Percentiles rank a stretch among this genome's conserved stretches.
Conservation (phyloP, 1,140 invertebrate species). For the Cyclargus thomasi region DNA sequence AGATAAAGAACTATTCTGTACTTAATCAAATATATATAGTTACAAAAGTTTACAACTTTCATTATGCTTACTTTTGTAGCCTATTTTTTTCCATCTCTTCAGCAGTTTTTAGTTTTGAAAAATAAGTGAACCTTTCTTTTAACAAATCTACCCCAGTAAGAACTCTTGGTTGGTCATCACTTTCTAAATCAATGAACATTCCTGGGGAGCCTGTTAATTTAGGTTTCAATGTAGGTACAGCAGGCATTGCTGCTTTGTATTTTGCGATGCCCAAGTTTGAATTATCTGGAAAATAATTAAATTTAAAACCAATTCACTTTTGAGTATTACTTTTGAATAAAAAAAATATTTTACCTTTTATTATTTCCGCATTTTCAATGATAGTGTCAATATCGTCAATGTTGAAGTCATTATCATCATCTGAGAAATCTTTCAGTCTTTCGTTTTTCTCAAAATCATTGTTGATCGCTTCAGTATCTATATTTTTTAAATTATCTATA, state of each 20-base stretch:
- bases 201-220: slow-evolving; percentile 76
- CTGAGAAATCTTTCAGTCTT: slow-evolving; percentile 34
- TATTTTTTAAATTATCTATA: background rate
- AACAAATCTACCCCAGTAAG: slow-evolving; percentile 76
- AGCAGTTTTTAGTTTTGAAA: slow-evolving; percentile 71
- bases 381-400: slow-evolving; percentile 55
- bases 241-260: background rate
- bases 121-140: slow-evolving; percentile 79
- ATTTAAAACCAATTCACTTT: slow-evolving; percentile 4
- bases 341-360: slow-evolving; percentile 32
- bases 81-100: slow-evolving; percentile 65
- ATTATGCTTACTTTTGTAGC: slow-evolving; percentile 56
- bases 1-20: background rate
- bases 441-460: slow-evolving; percentile 26
- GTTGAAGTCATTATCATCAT: slow-evolving; percentile 49
- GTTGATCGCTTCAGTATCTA: slow-evolving; percentile 4
- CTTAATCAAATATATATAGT: background rate
- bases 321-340: slow-evolving; percentile 1
- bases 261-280: background rate
- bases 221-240: slow-evolving; percentile 39
- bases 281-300: slow-evolving; percentile 27
- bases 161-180: slow-evolving; percentile 47
- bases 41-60: too few species aligned
- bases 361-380: slow-evolving; percentile 48
- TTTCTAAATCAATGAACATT: slow-evolving; percentile 77